Base-by-base conservation (phyloP, 2,888 invertebrate genomes). In the Papilio demoleus region DNA sequence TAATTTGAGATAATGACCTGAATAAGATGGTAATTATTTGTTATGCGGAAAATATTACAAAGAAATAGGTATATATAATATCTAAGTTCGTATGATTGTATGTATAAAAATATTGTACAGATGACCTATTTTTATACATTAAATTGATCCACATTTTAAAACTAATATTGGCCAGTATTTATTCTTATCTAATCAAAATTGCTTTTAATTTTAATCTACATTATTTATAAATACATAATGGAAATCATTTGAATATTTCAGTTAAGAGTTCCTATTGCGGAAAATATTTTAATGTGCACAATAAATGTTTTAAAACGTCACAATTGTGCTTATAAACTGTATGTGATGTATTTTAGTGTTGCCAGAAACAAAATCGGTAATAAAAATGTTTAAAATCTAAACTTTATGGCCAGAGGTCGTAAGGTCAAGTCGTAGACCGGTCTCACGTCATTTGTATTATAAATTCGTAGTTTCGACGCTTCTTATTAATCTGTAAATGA, bases 391-490 rank as follows among this genome's bases (percentile, higher is more conserved):
- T 65, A 62, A 73, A 70, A 69, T 65, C 50, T 65, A 45, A 67
- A 72, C 70, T 75, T 73, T 74, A 73, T 71, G 72, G 61, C 65
- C 72, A 64, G 68, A 75, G 77, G 76, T 77, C 76, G 59, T 71
- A 72, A 74, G 76, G 74, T 77, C 71, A 66, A 59, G 67, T 34
- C 68, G 42, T 38, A 63, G 47, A 63, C 47, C 67, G 68, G 63
- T 60, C 64, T 77, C 74, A 72, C 75, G 74, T 76, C 75, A 76
- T 64, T 70, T 58, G 62, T 50, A 73, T 75, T 73, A 72, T 72
- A 63, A 71, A 76, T 75, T 73, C 73, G 38, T 67, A 67, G 63
- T 65, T 70, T 70, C 22, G 71, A 73, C 69, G 73, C 68, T 70
- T 72, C 70, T 72, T 70, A 71, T 72, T 74, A 72, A 72, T 72